Base-by-base conservation (phyloP, 2,888 invertebrate genomes). In the Orthosia gothica region DNA sequence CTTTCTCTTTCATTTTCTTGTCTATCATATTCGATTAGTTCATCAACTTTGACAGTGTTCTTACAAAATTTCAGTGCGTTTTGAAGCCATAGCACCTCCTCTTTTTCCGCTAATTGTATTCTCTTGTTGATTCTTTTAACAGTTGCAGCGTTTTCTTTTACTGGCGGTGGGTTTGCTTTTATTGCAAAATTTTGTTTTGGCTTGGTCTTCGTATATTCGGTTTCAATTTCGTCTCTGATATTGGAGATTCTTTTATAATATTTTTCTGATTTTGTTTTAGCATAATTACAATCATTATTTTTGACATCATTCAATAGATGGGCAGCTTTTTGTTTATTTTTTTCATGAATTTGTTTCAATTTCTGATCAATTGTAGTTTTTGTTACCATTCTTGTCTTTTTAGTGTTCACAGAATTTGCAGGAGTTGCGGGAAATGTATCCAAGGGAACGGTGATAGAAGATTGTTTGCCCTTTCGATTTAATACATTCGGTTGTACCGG, bases 11-110 rank as follows among this genome's bases (percentile, higher is more conserved):
- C 96, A 65, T 90, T 93, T 85, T 95, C 93, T 88, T 95, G 92
- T 61, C 97, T 94, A 66, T 96, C 93, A 74, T 94, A 92, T 71
- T 95, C 93, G 85, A 96, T 93, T 45, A 97, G 78, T 82, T 94
- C 92, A 79, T 95, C 93, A 55, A 96, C 89, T 87, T 93, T 94
- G 1, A 90, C 84, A 16, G 94, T 91, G 87, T 96, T 95, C 79
- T 91, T 93, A 74, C 96, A 96, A 70, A 96, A 96, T 78, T 91
- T 92, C 18, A 97, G 87, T 67, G 97, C 89, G 71, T 96, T 94
- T 84, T 97, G 92, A 13, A 97, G 89, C 94, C 96, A 96, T 76
- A 95, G 92, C 9, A 97, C 91, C 92, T 97, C 97, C 80, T 95
- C 92, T 67, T 91, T 88, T 86, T 92, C 92, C 7, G 81, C 86